These are phyloP conservation scores for Chrysochloris asiatica DNA, from an alignment of 2,113 vertebrate species.

Conservation along the genomic window DNA sequence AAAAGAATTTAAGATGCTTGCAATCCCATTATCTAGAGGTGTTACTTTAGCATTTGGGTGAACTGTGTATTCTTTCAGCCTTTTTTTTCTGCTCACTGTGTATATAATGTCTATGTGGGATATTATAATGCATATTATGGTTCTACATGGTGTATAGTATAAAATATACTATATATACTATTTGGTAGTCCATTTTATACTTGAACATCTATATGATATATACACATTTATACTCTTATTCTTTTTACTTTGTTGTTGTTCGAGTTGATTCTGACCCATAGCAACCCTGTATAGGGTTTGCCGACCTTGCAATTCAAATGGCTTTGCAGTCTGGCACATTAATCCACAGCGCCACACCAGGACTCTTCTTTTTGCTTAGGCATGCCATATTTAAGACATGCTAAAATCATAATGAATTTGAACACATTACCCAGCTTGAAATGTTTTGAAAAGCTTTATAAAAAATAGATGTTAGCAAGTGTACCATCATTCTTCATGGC, in stretches of 20 bases:
- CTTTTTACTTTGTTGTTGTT: slow-evolving; percentile 37
- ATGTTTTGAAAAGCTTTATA: neutral
- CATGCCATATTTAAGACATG: neutral
- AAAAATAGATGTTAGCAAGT: neutral
- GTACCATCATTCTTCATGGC: neutral
- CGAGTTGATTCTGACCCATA: no score
- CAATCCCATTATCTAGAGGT: neutral
- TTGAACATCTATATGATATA: neutral
- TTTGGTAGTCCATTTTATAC: neutral
- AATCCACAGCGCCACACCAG: no score
- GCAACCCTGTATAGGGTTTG: no score
- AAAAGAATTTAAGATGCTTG: slow-evolving; percentile 2
- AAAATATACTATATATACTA: neutral
- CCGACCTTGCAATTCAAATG: no score
- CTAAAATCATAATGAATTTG: slow-evolving; percentile 18
- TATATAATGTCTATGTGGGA: neutral
- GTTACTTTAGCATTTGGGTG: neutral
- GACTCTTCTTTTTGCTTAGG: no score
- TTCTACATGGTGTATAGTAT: slow-evolving; percentile 20
- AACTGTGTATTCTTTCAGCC: neutral
- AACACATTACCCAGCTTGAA: neutral
- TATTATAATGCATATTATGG: neutral
- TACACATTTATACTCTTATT: neutral
- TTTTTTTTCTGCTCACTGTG: neutral
- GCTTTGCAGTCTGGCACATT: no score